Evolutionary conservation across 1,140 invertebrate species (phyloP), one percentile per base, ranked within the genome.

Genomic region (Dryas iulia): DNA sequence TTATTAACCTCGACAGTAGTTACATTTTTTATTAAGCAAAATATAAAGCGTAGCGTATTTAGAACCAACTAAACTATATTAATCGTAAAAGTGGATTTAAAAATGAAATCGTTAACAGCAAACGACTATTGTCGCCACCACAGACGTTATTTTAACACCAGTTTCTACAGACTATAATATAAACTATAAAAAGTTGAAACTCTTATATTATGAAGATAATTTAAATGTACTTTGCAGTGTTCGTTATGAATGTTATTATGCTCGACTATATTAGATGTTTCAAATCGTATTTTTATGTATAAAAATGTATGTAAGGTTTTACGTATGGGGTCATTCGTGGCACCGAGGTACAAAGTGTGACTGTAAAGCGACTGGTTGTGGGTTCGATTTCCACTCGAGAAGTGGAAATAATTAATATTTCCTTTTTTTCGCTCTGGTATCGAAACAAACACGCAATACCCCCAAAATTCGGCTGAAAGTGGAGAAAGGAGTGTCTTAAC

Each of bases 41-140:
- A 21, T 47, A 18, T 47, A 47, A 18, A 47, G 18, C 35, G 10
- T 5, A 47, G 14, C 14, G 35, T 47, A 47, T 18, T 47, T 47
- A 47, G 35, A 47, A 47, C n/a, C 33, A 39, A 39, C 14, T 47
- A 47, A 39, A 39, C 14, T 47, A 47, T 47, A 47, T 47, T 47
- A 47, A 47, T 47, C 35, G 14, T 47, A 21, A 47, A 47, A 21
- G 14, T 47, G 7, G 12, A 54, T 54, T 68, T 61, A 61, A 60
- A 58, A 68, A 57, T 47, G 59, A 35, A 68, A 61, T 53, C 65
- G 65, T 67, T 62, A 62, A 68, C 61, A 24, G 39, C 33, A 11
- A 62, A 62, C 59, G 33, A 24, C 58, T 53, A 68, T 68, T 68
- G 66, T 68, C 59, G 31, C 53, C 53, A 53, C 47, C 59, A 33